Evolutionary conservation across 2,797 vertebrate genomes (phyloP).

Genomic region (Ibycter americanus): DNA sequence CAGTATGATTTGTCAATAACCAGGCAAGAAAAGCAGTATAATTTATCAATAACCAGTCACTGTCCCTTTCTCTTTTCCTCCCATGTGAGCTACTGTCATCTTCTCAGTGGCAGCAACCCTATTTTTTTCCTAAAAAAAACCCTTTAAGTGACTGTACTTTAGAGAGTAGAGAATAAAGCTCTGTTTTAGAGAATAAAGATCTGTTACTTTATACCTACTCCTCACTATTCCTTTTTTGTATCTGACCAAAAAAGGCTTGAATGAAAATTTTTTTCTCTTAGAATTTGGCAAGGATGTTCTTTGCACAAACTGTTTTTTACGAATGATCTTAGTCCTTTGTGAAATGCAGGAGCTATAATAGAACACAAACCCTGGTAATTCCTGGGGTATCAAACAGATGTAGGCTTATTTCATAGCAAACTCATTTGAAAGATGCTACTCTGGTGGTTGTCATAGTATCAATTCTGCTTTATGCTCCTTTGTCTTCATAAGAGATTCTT

Average conservation of each 20-base stretch:
- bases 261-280: not conserved
- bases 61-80: not conserved
- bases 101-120: not conserved
- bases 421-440: not conserved
- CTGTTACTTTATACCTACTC: not conserved
- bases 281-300: not conserved
- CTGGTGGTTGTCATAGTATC: not conserved
- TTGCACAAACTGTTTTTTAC: not conserved
- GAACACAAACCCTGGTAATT: not conserved
- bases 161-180: not conserved
- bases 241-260: not conserved
- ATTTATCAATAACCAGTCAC: not conserved
- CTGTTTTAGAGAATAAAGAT: not conserved
- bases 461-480: not conserved
- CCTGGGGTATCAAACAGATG: not conserved
- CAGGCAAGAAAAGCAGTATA: no score
- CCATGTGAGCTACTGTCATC: not conserved
- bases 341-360: not conserved
- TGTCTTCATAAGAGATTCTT: not conserved
- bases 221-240: no score
- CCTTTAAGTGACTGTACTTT: not conserved
- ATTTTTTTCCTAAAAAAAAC: fast-evolving
- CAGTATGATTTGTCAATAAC: not conserved
- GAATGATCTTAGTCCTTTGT: not conserved
- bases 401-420: not conserved